phyloP scores from a whole-genome alignment of 2,888 invertebrate genomes.

The Thymelicus sylvestris region DNA sequence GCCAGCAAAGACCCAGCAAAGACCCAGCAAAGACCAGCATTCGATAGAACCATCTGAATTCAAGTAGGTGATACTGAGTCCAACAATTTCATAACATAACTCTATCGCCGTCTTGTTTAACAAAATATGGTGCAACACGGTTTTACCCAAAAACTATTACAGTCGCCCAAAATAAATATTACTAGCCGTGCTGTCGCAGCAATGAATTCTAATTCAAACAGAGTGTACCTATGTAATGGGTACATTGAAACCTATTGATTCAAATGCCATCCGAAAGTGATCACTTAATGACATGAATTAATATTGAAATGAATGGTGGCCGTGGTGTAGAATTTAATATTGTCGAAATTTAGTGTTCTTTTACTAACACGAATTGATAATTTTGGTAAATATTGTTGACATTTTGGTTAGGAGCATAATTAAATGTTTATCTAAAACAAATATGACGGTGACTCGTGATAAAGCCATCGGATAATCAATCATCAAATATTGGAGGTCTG shows the following conservation, averaged over 20 bases:
- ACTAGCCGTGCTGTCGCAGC: too few relatives aligned
- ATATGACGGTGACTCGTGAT: not conserved
- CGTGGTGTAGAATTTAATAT: conserved; percentile 3
- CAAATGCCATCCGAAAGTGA: not conserved
- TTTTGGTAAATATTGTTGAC: not conserved
- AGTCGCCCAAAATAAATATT: too few relatives aligned
- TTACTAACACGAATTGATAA: not conserved
- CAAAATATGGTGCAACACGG: too few relatives aligned
- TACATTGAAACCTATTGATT: not conserved
- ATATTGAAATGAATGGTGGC: conserved; percentile 1
- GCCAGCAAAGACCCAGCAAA: too few relatives aligned
- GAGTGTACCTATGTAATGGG: too few relatives aligned
- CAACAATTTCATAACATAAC: too few relatives aligned
- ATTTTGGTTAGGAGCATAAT: not conserved
- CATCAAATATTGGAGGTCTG: not conserved
- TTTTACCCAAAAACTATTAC: too few relatives aligned
- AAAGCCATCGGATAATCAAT: not conserved
- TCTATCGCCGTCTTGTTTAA: too few relatives aligned
- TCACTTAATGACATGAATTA: conserved; percentile 6
- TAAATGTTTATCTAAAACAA: conserved; percentile 19
- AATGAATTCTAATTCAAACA: too few relatives aligned
- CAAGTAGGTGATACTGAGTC: too few relatives aligned
- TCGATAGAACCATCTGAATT: too few relatives aligned
- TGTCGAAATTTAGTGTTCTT: conserved; percentile 12
- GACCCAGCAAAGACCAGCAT: too few relatives aligned